A percentile compares a stretch with the other conserved stretches of the same genome.
Evolutionary conservation across 2,113 vertebrate species (phyloP).

Genomic region (Gadus macrocephalus): DNA sequence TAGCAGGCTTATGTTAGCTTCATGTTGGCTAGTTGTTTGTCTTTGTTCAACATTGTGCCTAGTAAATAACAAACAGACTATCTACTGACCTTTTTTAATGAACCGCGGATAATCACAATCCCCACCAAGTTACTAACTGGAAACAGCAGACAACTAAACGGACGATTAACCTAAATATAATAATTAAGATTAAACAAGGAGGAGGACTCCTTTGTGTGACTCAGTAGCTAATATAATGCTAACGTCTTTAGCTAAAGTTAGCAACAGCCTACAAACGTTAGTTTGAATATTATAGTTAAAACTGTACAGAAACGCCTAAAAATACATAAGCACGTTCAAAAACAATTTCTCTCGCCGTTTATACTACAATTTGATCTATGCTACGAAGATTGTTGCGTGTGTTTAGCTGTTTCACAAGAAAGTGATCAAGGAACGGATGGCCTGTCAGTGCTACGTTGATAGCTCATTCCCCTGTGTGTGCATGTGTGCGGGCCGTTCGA

Average conservation of each 20-base stretch:
- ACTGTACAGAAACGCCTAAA: too few species aligned
- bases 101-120: fast-evolving
- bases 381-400: too few species aligned
- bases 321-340: not conserved
- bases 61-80: not conserved
- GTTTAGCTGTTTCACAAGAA: too few species aligned
- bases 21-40: not conserved
- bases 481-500: conserved; percentile 54
- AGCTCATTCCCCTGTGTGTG: conserved; percentile 23
- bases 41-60: not conserved
- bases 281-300: not conserved
- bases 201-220: conserved; percentile 42
- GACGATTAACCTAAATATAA: not conserved
- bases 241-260: conserved; percentile 16
- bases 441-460: not conserved
- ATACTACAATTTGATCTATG: too few species aligned
- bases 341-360: not conserved
- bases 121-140: fast-evolving
- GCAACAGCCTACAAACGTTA: conserved; percentile 11
- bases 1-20: not conserved
- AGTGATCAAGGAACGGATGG: not conserved
- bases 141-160: fast-evolving
- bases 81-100: not conserved
- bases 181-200: not conserved
- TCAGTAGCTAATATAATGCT: conserved; percentile 30